A percentile compares a stretch with the other conserved stretches of the same genome.
Evolutionary conservation across 2,113 vertebrate genomes (phyloP).

Genomic region (Lathamus discolor): DNA sequence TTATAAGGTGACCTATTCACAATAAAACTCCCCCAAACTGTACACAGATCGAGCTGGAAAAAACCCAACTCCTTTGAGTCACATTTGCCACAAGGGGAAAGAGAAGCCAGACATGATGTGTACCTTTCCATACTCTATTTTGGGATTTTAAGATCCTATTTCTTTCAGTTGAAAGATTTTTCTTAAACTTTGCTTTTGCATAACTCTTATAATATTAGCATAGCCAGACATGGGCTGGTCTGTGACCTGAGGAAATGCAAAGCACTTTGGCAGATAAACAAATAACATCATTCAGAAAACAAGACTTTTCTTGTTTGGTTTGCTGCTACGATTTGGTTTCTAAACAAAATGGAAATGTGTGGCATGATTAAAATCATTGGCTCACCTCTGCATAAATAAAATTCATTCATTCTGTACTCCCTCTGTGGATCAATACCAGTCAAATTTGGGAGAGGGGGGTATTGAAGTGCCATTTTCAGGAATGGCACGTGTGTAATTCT

Average conservation of each 20-base stretch:
- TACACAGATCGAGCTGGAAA: slow-evolving; percentile 68
- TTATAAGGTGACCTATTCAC: slow-evolving; percentile 58
- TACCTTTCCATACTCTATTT: slow-evolving; percentile 80
- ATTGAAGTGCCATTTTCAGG: neutral
- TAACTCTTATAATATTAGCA: slow-evolving; percentile 34
- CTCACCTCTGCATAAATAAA: slow-evolving; percentile 19
- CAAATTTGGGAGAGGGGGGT: neutral
- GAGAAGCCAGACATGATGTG: slow-evolving; percentile 80
- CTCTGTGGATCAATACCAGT: neutral
- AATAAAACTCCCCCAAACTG: slow-evolving; percentile 55
- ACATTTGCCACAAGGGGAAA: slow-evolving; percentile 75
- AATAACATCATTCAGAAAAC: slow-evolving; percentile 71
- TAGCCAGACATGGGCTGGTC: slow-evolving; percentile 66
- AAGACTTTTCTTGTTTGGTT: slow-evolving; percentile 71
- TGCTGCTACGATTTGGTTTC: slow-evolving; percentile 3
- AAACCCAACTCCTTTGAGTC: slow-evolving; percentile 79
- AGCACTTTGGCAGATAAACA: slow-evolving; percentile 66
- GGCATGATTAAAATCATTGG: slow-evolving; percentile 6
- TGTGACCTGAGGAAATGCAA: slow-evolving; percentile 66
- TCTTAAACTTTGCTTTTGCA: slow-evolving; percentile 60
- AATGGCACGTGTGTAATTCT: neutral
- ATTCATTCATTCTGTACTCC: neutral
- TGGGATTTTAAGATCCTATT: slow-evolving; percentile 80
- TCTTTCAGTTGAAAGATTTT: slow-evolving; percentile 73
- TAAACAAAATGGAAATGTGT: slow-evolving; percentile 36